Base-by-base conservation (phyloP, 1,140 invertebrate genomes). In the Apis florea region DNA sequence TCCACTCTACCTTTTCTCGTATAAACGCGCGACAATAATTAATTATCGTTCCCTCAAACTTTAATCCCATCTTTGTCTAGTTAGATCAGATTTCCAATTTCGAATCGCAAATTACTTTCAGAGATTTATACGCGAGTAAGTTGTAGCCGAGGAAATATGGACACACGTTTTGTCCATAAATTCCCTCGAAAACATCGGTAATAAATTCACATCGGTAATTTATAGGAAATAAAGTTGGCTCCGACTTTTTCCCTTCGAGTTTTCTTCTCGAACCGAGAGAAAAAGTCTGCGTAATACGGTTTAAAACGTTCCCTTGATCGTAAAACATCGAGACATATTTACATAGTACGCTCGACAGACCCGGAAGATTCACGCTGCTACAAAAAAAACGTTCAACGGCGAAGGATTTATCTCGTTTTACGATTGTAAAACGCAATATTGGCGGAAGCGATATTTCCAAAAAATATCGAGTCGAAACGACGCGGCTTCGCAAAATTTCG, bases 1-100 rank as follows among this genome's bases (percentile, higher is more conserved):
- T 68, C 64, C 58, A 63, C 47, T 67, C 64, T 63, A 40, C 6
- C 4, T 40, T 64, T 82, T 59, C 73, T 77, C 73, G 63, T 77
- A 69, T n/a, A 69, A 82, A 72, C 64, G 21, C 1, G 49, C n/a
- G 80, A 70, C 80, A 31, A 54, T 82, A 82, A 82, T 82, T 82
- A 82, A 81, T 81, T 63, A 19, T 49, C 15, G 51, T 10, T 31
- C 26, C 26, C 26, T 40, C 31, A 6, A 40, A 40, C n/a, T 31
- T 47, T 66, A n/a, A 19, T 49, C 47, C 47, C 6, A n/a, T 17
- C 49, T 51, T 58, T 58, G 51, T n/a, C 21, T 2, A 54, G 9
- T 13, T 56, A 21, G 24, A 15, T 10, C 15, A 2, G 15, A 24
- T 68, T 24, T 58, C 72, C 51, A 58, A 24, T 66, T 74, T 56